These are phyloP conservation scores for Pycnonotus jocosus DNA, from an alignment of 2,113 vertebrate species.

Conservation along the genomic window DNA sequence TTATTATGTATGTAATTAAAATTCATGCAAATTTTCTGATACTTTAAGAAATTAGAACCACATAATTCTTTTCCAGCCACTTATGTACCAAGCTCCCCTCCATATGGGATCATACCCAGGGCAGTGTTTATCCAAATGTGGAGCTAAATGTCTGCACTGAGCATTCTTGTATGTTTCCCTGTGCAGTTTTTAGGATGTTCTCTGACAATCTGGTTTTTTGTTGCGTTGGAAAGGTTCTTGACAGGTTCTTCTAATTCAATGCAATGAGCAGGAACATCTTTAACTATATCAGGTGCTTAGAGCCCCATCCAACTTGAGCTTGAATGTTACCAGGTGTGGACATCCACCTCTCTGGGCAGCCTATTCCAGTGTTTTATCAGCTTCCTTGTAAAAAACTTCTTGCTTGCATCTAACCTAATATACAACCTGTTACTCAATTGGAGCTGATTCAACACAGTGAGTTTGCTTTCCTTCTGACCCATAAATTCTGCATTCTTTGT, in stretches of 20 bases:
- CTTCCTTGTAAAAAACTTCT: background rate
- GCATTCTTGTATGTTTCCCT: background rate
- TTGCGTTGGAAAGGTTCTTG: background rate
- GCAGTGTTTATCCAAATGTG: background rate
- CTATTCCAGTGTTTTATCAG: background rate
- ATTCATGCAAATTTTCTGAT: background rate
- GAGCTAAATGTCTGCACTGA: background rate
- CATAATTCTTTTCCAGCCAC: background rate
- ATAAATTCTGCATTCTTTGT: background rate
- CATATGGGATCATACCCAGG: fast-evolving
- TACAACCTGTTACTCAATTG: background rate
- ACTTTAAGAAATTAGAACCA: background rate
- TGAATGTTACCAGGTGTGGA: background rate
- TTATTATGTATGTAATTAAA: background rate
- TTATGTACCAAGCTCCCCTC: fast-evolving
- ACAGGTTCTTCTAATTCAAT: background rate
- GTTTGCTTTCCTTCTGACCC: background rate
- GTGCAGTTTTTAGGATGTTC: background rate
- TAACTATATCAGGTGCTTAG: background rate
- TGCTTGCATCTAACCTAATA: background rate
- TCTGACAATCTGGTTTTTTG: background rate
- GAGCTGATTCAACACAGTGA: background rate
- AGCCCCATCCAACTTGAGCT: background rate
- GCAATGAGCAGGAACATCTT: background rate
- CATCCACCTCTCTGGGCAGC: background rate